Percentiles rank a stretch among this genome's conserved stretches.
Evolutionary conservation across 2,113 vertebrate species (phyloP).

Genomic region (Polypterus senegalus): DNA sequence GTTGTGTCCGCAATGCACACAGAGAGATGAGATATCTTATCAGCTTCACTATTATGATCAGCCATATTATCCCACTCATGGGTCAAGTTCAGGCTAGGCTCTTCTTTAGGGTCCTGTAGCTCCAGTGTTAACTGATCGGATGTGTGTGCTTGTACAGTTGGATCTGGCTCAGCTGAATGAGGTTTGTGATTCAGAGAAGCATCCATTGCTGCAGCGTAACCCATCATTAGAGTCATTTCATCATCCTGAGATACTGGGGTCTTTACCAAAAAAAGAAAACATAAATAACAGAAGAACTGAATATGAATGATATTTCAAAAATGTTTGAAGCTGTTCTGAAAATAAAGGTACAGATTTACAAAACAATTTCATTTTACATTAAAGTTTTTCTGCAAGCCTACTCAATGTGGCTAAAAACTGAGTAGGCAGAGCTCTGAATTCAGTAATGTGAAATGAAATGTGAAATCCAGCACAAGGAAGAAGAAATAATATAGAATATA

Average conservation of each 20-base stretch:
- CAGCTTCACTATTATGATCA: conserved; percentile 48
- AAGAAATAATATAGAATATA: too few relatives aligned
- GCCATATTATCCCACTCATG: conserved; percentile 49
- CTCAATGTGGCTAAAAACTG: too few relatives aligned
- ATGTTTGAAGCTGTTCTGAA: too few relatives aligned
- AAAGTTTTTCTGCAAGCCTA: too few relatives aligned
- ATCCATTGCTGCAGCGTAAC: conserved; percentile 82
- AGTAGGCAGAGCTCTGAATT: too few relatives aligned
- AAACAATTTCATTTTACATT: too few relatives aligned
- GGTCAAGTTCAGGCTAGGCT: conserved; percentile 30
- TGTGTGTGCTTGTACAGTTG: conserved; percentile 14
- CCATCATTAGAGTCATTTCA: conserved; percentile 69
- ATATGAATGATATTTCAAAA: too few relatives aligned
- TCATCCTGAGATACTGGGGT: conserved; percentile 71
- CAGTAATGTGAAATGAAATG: too few relatives aligned
- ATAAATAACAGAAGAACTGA: too few relatives aligned
- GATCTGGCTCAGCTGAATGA: conserved; percentile 19
- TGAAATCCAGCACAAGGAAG: too few relatives aligned
- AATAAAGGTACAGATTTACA: too few relatives aligned
- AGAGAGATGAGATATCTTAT: conserved; percentile 70
- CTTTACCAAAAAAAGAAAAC: conserved; percentile 21
- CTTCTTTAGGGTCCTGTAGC: conserved; percentile 26
- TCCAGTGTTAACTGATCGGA: conserved; percentile 16
- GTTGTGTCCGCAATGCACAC: conserved; percentile 65
- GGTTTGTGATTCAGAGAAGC: conserved; percentile 44